A percentile compares a stretch with the other conserved stretches of the same genome.
Evolutionary conservation across 2,113 vertebrate genomes (phyloP).

Genomic region (Nyctibius bracteatus): DNA sequence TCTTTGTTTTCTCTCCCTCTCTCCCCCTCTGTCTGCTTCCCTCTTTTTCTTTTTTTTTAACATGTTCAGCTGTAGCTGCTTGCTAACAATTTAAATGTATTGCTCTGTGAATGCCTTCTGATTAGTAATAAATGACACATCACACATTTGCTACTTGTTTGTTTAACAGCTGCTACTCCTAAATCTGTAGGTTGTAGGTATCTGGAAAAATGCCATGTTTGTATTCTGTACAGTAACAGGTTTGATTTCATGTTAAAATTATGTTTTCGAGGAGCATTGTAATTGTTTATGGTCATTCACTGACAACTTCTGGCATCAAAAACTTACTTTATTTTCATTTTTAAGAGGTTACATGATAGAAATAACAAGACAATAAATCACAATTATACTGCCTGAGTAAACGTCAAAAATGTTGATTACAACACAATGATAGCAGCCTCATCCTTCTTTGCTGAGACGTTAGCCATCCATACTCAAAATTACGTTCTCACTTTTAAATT

Average conservation of each 20-base stretch:
- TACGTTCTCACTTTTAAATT: neutral
- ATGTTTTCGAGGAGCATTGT: neutral
- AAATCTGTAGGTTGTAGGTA: neutral
- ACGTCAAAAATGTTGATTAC: neutral
- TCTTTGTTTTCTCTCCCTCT: neutral
- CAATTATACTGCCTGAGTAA: constrained; percentile 15
- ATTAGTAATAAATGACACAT: constrained; percentile 13
- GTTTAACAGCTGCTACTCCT: neutral
- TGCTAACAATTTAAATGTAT: constrained; percentile 27
- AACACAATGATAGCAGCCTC: neutral
- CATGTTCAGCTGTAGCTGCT: neutral
- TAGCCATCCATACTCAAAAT: neutral
- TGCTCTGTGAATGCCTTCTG: neutral
- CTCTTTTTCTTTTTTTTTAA: neutral
- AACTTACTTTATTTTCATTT: neutral
- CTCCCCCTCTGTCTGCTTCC: neutral
- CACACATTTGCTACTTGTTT: neutral
- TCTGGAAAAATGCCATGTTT: neutral
- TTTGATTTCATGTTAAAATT: neutral
- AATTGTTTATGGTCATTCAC: constrained; percentile 7
- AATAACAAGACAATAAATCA: constrained; percentile 40
- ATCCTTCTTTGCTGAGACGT: neutral
- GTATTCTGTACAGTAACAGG: neutral
- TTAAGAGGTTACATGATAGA: neutral
- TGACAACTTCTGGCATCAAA: neutral